Base-by-base conservation (phyloP, 2,888 invertebrate species). In the Theodoxus fluviatilis region DNA sequence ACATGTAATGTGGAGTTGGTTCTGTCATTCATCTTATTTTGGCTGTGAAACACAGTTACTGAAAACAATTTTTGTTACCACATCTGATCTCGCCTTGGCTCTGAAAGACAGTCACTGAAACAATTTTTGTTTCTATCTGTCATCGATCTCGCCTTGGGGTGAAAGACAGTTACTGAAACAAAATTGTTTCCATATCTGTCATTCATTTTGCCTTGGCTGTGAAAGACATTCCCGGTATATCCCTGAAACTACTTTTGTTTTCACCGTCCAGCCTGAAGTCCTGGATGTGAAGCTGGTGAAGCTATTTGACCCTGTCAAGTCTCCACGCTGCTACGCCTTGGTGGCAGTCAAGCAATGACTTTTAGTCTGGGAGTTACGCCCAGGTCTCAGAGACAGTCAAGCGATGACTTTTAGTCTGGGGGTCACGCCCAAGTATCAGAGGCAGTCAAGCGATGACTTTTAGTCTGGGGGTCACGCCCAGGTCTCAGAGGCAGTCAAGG, bases 281-380 rank as follows among this genome's bases (percentile, higher is more conserved):
- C 47, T 55, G 1, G 88, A 90, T 73, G 90, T 91, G 25, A 91
- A 89, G 88, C 85, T 95, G 71, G 91, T 94, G 33, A 91, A 92
- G 80, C 87, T 96, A 73, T 96, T 96, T 88, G 93, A 96, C 89
- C 93, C 94, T 6, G 89, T 93, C 0, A 87, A 93, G 71, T 96
- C 95, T 0, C 96, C 96, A 2, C 89, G 95, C 77, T 94, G 93
- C 88, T 93, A 93, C 86, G 92, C 91, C 52, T 90, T 94, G 79
- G 88, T 94, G 69, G 91, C 81, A 9, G 68, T 70, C 25, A 78
- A 79, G 67, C n/a, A n/a, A n/a, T n/a, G n/a, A n/a, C n/a, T n/a
- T n/a, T n/a, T n/a, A n/a, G n/a, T n/a, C n/a, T n/a, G n/a, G n/a
- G n/a, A n/a, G n/a, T n/a, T n/a, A n/a, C n/a, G n/a, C n/a, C n/a